A percentile compares a stretch with the other conserved stretches of the same genome.
Conservation (phyloP, 2,888 invertebrate genomes). For the Polydesmus complanatus region DNA sequence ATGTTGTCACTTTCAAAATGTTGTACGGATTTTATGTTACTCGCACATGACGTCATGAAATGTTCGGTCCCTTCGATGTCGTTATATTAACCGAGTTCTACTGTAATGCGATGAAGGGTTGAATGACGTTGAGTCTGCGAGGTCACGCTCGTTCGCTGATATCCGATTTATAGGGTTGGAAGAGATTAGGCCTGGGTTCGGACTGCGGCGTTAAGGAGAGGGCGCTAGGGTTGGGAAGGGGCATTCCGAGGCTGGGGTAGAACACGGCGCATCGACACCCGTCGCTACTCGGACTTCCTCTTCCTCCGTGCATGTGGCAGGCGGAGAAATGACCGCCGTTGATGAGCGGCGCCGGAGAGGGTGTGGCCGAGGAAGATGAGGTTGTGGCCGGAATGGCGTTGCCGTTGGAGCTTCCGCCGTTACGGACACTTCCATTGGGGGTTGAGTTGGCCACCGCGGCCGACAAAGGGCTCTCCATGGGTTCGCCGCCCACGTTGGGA, state of each 20-base stretch:
- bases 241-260: slow-evolving; percentile 17
- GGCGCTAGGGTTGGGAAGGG: slow-evolving; percentile 20
- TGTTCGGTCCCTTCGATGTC: no score
- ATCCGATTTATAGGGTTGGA: slow-evolving; percentile 60
- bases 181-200: slow-evolving; percentile 42
- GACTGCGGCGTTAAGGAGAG: slow-evolving; percentile 3
- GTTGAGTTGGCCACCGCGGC: slow-evolving; percentile 19
- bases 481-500: slow-evolving; percentile 16
- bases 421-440: slow-evolving; percentile 24
- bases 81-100: no score
- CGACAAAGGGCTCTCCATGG: slow-evolving; percentile 13
- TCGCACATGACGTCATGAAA: no score
- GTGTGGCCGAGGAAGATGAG: slow-evolving; percentile 16
- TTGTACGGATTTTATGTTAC: no score
- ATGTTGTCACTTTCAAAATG: no score
- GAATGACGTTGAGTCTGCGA: no score
- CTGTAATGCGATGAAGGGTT: no score
- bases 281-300: not conserved
- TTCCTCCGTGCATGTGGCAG: slow-evolving; percentile 13
- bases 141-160: slow-evolving; percentile 20
- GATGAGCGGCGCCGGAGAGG: slow-evolving; percentile 20
- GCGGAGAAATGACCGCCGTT: slow-evolving; percentile 18
- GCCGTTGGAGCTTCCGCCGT: not conserved
- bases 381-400: slow-evolving; percentile 7
- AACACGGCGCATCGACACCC: slow-evolving; percentile 21